Evolutionary conservation across 2,113 vertebrate genomes (phyloP), one percentile per base, ranked within the genome.

Genomic region (Chloropsis hardwickii): DNA sequence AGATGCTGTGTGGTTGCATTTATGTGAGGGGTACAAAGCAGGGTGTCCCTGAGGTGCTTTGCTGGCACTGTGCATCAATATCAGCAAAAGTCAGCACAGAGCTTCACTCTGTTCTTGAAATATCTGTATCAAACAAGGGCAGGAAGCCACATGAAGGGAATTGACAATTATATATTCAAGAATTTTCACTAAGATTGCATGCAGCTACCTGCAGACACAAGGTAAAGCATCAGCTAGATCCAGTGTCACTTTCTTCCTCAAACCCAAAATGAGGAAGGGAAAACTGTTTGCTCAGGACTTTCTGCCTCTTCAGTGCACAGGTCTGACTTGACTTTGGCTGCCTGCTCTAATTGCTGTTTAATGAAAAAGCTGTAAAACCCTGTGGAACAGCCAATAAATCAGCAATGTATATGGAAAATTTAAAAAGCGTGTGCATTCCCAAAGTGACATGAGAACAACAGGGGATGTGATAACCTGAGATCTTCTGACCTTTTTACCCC

Each of bases 291-390:
- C 56, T 94, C 85, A 81, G 77, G 51, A 19, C 44, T 90, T 94
- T 94, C 47, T 89, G 23, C 25, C 40, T 81, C 66, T 69, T 85
- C 60, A 12, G n/a, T 0, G 5, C 19, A 66, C 42, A 33, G 50
- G 39, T 50, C 51, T 88, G 35, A 27, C 79, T 83, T 85, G 79
- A 37, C 58, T 91, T 92, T 73, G 74, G 23, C 79, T 90, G 54
- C 76, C 65, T 94, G 51, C 76, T 94, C 85, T 90, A 93, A 90
- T 81, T 88, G 72, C 51, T 81, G 28, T 90, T 94, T 81, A 95
- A 90, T 93, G 60, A 83, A 90, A 92, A 86, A 71, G 42, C 92
- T 82, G 61, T 90, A 86, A 90, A 83, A 44, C 16, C 42, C 51
- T 13, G 18, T 56, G 74, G 71, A 87, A 54, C 58, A 82, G 65